Evolutionary conservation across 2,888 invertebrate species (phyloP).

Genomic region (Lydus trimaculatus): DNA sequence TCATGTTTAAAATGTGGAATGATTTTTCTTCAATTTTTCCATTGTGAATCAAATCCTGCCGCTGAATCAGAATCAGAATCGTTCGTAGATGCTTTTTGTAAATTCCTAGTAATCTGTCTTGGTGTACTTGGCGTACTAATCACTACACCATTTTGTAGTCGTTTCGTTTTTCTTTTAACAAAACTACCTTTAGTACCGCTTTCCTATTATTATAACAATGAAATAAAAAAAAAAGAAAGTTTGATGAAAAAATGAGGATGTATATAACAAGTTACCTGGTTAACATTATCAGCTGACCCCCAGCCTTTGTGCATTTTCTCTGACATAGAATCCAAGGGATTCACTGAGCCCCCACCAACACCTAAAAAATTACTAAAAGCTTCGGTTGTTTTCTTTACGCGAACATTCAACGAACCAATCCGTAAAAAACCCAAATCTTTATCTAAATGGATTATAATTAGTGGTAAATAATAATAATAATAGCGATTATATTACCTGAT

Average conservation of each 20-base stretch:
- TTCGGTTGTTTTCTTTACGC: slow-evolving; percentile 92
- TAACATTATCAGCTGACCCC: slow-evolving; percentile 90
- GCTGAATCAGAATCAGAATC: slow-evolving; percentile 90
- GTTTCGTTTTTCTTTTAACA: slow-evolving; percentile 71
- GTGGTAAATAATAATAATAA: background rate
- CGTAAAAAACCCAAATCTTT: slow-evolving; percentile 90
- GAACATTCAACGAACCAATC: slow-evolving; percentile 90
- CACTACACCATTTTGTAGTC: slow-evolving; percentile 64
- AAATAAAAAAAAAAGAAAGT: background rate
- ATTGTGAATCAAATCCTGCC: slow-evolving; percentile 83
- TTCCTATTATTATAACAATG: slow-evolving; percentile 63
- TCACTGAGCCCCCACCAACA: slow-evolving; percentile 67
- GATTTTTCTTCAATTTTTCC: slow-evolving; percentile 63
- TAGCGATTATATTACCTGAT: slow-evolving; percentile 63
- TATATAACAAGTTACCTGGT: slow-evolving; percentile 64
- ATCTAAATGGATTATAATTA: slow-evolving; percentile 64
- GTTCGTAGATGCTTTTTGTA: slow-evolving; percentile 45
- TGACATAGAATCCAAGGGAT: slow-evolving; percentile 57
- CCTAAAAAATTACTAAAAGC: slow-evolving; percentile 91
- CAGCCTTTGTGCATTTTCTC: slow-evolving; percentile 85
- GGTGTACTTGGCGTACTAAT: slow-evolving; percentile 75
- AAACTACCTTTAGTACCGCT: slow-evolving; percentile 66
- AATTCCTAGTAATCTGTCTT: slow-evolving; percentile 64
- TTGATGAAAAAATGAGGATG: background rate
- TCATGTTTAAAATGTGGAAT: background rate